Evolutionary conservation across 2,113 vertebrate genomes (phyloP).

Genomic region (Platycercus adscitus): DNA sequence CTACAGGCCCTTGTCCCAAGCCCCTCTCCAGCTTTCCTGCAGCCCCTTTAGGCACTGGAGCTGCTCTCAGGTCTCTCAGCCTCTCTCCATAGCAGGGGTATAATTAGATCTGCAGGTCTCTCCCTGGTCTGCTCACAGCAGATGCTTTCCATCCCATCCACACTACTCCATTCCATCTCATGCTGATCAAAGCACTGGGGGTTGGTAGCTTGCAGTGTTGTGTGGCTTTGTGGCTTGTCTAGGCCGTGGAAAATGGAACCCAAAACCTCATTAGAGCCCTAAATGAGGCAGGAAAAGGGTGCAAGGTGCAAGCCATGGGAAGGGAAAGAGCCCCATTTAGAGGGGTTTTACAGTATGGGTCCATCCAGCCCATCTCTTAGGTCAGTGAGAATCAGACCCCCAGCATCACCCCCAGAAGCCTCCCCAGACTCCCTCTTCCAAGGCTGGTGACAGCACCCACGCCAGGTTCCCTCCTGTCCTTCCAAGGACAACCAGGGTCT

Average conservation of each 20-base stretch:
- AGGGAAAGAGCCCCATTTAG: background rate
- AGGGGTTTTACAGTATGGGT: background rate
- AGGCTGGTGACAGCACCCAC: background rate
- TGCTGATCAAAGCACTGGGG: background rate
- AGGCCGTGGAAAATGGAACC: background rate
- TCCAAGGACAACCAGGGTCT: fast-evolving
- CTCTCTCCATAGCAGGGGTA: background rate
- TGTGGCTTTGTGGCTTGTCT: background rate
- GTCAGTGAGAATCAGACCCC: too few relatives aligned
- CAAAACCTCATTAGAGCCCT: background rate
- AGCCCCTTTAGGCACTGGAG: background rate
- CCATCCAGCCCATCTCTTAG: background rate
- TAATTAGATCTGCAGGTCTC: background rate
- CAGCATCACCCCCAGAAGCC: background rate
- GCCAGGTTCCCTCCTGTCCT: background rate
- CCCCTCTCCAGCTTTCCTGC: background rate
- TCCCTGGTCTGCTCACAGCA: background rate
- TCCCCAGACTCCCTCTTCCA: background rate
- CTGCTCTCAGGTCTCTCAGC: background rate
- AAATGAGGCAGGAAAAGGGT: background rate
- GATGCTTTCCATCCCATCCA: fast-evolving
- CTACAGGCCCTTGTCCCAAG: background rate
- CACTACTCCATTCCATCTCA: fast-evolving
- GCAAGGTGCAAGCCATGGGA: background rate
- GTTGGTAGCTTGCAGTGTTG: background rate